phyloP scores from a whole-genome alignment of 2,888 invertebrate species.

The Caenorhabditis sp. region DNA sequence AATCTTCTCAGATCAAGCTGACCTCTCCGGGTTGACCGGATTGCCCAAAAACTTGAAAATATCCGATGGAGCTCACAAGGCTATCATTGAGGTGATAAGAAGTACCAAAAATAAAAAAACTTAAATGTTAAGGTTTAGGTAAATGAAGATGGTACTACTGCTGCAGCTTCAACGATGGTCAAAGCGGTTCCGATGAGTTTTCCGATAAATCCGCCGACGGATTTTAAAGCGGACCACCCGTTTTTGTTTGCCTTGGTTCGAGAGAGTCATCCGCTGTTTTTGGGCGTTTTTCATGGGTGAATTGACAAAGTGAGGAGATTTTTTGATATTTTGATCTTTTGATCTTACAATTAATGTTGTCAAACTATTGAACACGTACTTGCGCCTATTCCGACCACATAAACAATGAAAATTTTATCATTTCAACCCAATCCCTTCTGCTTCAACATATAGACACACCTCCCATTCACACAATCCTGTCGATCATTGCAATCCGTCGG shows the following conservation, averaged over 20 bases:
- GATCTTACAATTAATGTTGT: too few relatives aligned
- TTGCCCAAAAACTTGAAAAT: conserved; percentile 65
- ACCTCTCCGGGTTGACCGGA: conserved; percentile 52
- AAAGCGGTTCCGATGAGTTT: conserved; percentile 37
- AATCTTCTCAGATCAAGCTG: conserved; percentile 48
- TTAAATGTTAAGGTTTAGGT: conserved; percentile 53
- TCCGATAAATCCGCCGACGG: conserved; percentile 19
- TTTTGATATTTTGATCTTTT: too few relatives aligned
- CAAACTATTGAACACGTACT: too few relatives aligned
- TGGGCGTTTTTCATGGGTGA: conserved; percentile 53
- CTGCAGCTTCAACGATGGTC: conserved; percentile 71
- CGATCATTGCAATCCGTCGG: too few relatives aligned
- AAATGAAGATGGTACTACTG: conserved; percentile 73
- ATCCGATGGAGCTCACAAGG: conserved; percentile 75
- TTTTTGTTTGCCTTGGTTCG: conserved; percentile 66
- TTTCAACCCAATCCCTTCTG: too few relatives aligned
- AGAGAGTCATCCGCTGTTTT: conserved; percentile 57
- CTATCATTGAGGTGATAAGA: conserved; percentile 73
- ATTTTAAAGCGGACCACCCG: conserved; percentile 73
- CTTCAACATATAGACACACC: too few relatives aligned
- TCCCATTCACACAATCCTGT: too few relatives aligned
- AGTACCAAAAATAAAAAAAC: not conserved
- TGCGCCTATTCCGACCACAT: too few relatives aligned
- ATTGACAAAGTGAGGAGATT: too few relatives aligned
- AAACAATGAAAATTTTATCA: too few relatives aligned